Conservation (phyloP, 2,888 invertebrate genomes). For the Asteroscopus sphinx region DNA sequence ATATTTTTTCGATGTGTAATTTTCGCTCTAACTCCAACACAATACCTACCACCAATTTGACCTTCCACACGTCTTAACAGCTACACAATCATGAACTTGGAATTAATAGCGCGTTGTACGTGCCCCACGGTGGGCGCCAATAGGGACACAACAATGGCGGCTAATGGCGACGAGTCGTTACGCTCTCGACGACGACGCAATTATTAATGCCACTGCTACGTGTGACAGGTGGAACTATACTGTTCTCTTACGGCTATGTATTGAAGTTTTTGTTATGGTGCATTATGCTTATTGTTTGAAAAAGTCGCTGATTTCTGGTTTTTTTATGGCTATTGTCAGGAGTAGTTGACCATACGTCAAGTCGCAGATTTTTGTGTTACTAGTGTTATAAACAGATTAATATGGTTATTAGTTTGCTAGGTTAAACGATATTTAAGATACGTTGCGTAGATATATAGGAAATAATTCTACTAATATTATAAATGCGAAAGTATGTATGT, state of each 20-base stretch:
- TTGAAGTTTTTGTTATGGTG: constrained; percentile 25
- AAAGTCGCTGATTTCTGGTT: no score
- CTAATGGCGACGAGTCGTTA: constrained; percentile 82
- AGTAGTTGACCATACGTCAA: no score
- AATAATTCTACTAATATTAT: no score
- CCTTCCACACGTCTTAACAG: constrained; percentile 4
- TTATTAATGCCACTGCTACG: constrained; percentile 50
- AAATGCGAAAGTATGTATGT: no score
- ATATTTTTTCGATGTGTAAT: background rate
- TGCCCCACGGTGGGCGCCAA: constrained; percentile 77
- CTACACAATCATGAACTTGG: constrained; percentile 42
- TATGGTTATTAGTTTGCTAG: no score
- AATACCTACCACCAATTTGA: constrained; percentile 10
- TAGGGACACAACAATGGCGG: constrained; percentile 69
- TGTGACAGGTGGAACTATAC: constrained; percentile 51
- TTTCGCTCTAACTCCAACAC: background rate
- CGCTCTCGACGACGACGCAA: constrained; percentile 64
- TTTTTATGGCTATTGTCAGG: no score
- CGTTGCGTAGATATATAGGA: no score
- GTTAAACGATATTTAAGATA: no score
- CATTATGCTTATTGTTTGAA: no score
- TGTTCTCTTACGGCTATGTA: constrained; percentile 28
- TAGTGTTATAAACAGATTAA: no score
- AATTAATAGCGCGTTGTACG: constrained; percentile 44
- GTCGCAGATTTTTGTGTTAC: no score